Base-by-base conservation (phyloP, 1,140 invertebrate genomes). In the Eupristina koningsbergeri region DNA sequence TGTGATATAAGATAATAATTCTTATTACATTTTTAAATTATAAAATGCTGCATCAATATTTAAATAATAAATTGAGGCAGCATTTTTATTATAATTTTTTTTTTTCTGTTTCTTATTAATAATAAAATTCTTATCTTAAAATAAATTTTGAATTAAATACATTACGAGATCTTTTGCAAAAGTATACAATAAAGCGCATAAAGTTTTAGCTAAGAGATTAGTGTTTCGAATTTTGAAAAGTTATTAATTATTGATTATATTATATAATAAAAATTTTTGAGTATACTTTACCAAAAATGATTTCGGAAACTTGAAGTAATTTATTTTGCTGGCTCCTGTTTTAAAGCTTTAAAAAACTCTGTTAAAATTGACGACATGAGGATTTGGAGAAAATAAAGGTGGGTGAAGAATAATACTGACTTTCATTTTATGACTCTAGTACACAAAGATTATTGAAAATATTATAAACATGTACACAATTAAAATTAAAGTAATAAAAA, bases 361-460 rank as follows among this genome's bases (percentile, higher is more conserved):
- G 15, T 85, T 79, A 17, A 81, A 85, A 79, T 82, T 73, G 74
- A 83, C 74, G 77, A 81, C 84, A 73, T 81, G 26, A 82, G 75
- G 84, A 87, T 85, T 86, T 86, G 89, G 89, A 89, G 89, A 85
- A 87, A 88, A n/a, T n/a, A 89, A 91, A 91, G 91, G 91, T 92
- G 91, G 91, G 91, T 92, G 90, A 90, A 86, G 89, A 89, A 89
- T n/a, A n/a, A n/a, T 91, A 86, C 86, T 89, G 86, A 89, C 84
- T 90, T 89, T 88, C 84, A 86, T 84, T 87, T 89, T 84, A 88
- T 74, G 83, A 87, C 86, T 71, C 81, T 77, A 86, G 73, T 64
- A 77, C 50, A 85, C 71, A 58, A 64, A 75, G 58, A 86, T 84
- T 77, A 78, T 84, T 80, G 85, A 78, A 81, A 86, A 77, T 88